These are phyloP conservation scores for Drosophila melanosoma DNA, from an alignment of 2,888 invertebrate genomes.

Conservation along the genomic window DNA sequence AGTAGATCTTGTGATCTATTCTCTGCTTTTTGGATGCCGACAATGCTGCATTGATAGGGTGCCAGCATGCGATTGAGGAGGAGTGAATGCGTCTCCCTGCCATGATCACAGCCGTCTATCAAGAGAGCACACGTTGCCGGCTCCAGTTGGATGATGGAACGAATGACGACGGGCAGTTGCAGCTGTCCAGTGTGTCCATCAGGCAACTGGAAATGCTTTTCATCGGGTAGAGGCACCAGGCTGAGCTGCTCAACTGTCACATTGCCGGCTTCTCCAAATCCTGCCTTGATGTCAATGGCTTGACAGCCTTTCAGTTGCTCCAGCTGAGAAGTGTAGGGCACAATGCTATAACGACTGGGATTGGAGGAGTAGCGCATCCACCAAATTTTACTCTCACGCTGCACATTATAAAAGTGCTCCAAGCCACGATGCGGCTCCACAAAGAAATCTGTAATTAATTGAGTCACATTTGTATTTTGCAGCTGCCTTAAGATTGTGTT, in stretches of 20 bases:
- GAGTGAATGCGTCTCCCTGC: slow-evolving; percentile 84
- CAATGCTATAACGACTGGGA: slow-evolving; percentile 89
- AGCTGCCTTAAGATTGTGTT: slow-evolving; percentile 41
- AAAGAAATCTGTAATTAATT: slow-evolving; percentile 77
- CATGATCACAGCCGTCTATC: slow-evolving; percentile 86
- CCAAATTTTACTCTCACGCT: slow-evolving; percentile 92
- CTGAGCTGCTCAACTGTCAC: slow-evolving; percentile 88
- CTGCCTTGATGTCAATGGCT: slow-evolving; percentile 88
- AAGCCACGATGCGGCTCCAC: slow-evolving; percentile 83
- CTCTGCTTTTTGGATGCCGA: slow-evolving; percentile 85
- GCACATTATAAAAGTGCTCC: slow-evolving; percentile 90
- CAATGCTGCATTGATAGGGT: slow-evolving; percentile 91
- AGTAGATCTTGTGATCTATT: slow-evolving; percentile 84
- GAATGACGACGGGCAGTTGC: slow-evolving; percentile 72
- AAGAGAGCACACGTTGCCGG: slow-evolving; percentile 81
- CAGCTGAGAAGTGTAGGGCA: slow-evolving; percentile 81
- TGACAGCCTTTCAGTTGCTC: slow-evolving; percentile 40
- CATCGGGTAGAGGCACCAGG: slow-evolving; percentile 72
- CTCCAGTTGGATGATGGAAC: slow-evolving; percentile 80
- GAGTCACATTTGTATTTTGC: slow-evolving; percentile 30
- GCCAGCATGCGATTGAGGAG: slow-evolving; percentile 88
- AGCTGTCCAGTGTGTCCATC: slow-evolving; percentile 55
- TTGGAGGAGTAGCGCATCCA: slow-evolving; percentile 92
- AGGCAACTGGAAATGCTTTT: slow-evolving; percentile 53
- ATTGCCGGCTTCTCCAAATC: slow-evolving; percentile 88